Conservation (phyloP, 2,797 vertebrate genomes). For the Pseudomugil tenellus region DNA sequence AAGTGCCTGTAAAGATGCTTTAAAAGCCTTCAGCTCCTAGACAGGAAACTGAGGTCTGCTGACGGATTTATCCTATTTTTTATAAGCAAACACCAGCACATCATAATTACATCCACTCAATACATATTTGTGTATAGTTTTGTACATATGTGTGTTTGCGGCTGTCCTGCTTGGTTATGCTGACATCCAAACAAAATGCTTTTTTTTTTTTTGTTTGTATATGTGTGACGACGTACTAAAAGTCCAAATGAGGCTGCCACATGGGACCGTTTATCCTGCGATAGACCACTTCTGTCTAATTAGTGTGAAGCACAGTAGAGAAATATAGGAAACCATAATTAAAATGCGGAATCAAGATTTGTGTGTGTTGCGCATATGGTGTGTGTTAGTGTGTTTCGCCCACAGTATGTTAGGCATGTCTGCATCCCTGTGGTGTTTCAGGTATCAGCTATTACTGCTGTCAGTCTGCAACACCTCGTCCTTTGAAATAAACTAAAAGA, state of each 20-base stretch:
- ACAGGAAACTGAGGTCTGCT: conserved; percentile 70
- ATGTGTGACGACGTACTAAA: conserved; percentile 61
- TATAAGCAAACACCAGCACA: conserved; percentile 55
- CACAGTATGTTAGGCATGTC: conserved; percentile 12
- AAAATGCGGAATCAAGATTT: conserved; percentile 50
- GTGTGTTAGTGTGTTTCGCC: conserved; percentile 30
- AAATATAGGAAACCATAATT: conserved; percentile 76
- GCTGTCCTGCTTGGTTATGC: conserved; percentile 1
- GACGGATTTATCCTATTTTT: conserved; percentile 44
- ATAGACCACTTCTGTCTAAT: conserved; percentile 84
- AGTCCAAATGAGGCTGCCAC: conserved; percentile 75
- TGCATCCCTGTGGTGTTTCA: conserved; percentile 44
- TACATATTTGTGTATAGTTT: conserved; percentile 11
- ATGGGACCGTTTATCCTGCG: conserved; percentile 82
- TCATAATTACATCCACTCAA: conserved; percentile 55
- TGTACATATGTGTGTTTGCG: neutral
- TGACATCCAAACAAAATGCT: conserved; percentile 12
- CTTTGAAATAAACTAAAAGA: conserved; percentile 30
- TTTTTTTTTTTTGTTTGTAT: conserved; percentile 16
- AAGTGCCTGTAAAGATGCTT: conserved; percentile 54
- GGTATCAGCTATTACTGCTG: conserved; percentile 52
- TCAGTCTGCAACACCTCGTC: conserved; percentile 31
- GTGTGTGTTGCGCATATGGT: conserved; percentile 59
- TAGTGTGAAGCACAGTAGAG: conserved; percentile 73
- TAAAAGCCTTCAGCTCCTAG: conserved; percentile 43